Base-by-base conservation (phyloP, 2,888 invertebrate species). In the Rotaria socialis region DNA sequence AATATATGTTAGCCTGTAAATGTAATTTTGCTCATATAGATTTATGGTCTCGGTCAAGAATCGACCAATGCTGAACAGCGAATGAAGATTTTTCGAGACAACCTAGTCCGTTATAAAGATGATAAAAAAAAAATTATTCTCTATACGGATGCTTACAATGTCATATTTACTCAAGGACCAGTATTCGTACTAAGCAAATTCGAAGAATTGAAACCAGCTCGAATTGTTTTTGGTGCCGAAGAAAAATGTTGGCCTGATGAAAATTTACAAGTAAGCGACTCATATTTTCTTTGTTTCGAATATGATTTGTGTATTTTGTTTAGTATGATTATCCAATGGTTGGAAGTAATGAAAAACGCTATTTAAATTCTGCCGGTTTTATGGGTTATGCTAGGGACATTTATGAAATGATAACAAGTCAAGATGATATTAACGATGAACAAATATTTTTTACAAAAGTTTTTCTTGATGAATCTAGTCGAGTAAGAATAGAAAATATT, bases 241-340 rank as follows among this genome's bases (percentile, higher is more conserved):
- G 94, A 94, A 74, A 95, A 93, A 90, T 97, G 97, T 90, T 99
- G 99, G 99, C 99, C 99, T 0, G 95, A 97, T 90, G 91, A 93
- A 87, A 93, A 93, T 8, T 92, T 98, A 55, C 94, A 94, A 4
- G 91, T 80, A 47, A 14, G 0, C 16, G 7, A 4, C 16, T 22
- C 0, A 22, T 55, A 7, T 67, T 67, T 67, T 35, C 19, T 27
- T 0, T 22, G 2, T n/a, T 27, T 27, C 14, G 24, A 24, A 22
- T 27, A 43, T 43, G 16, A 10, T 22, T 41, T 7, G n/a, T n/a
- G 1, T 0, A 14, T 67, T 24, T 35, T 35, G 16, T 80, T 47
- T 80, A 80, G 80, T 47, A 89, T 0, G 91, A 93, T 88, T 97
- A 97, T 92, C 96, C 97, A 1, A 92, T 93, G 67, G 93, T 94